Percentiles rank a stretch among this genome's conserved stretches.
Evolutionary conservation across 1,140 invertebrate genomes (phyloP).

Genomic region (Drosophila yakuba): DNA sequence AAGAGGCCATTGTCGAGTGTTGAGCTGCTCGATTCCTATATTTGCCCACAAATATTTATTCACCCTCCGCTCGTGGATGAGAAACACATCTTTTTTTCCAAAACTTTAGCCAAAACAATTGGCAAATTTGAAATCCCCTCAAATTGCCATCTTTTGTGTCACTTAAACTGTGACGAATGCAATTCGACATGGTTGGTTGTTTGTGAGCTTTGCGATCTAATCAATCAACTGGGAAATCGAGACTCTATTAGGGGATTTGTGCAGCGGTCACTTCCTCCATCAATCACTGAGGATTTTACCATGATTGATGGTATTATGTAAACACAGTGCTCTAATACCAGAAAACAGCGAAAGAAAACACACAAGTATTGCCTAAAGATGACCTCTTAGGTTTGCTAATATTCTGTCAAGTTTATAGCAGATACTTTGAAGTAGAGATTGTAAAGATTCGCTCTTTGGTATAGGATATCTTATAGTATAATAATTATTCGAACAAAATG

Average conservation of each 20-base stretch:
- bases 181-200: not conserved
- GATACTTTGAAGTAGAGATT: no score
- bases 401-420: no score
- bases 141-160: not conserved
- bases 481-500: no score
- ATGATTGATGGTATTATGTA: constrained; percentile 14
- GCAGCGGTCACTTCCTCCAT: constrained; percentile 17
- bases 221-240: constrained; percentile 3
- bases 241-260: constrained; percentile 7
- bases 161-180: not conserved
- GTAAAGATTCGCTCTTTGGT: no score
- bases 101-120: not conserved
- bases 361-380: not conserved
- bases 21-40: not conserved
- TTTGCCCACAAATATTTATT: constrained; percentile 19
- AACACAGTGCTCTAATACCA: not conserved
- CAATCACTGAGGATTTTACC: constrained; percentile 15
- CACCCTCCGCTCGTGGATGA: not conserved
- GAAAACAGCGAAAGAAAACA: not conserved
- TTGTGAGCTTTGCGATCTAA: not conserved
- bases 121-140: not conserved
- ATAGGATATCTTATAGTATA: no score
- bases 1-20: not conserved
- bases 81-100: not conserved
- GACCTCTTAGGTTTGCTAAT: no score